Evolutionary conservation across 1,140 invertebrate genomes (phyloP).

Genomic region (Calosoma granatense): DNA sequence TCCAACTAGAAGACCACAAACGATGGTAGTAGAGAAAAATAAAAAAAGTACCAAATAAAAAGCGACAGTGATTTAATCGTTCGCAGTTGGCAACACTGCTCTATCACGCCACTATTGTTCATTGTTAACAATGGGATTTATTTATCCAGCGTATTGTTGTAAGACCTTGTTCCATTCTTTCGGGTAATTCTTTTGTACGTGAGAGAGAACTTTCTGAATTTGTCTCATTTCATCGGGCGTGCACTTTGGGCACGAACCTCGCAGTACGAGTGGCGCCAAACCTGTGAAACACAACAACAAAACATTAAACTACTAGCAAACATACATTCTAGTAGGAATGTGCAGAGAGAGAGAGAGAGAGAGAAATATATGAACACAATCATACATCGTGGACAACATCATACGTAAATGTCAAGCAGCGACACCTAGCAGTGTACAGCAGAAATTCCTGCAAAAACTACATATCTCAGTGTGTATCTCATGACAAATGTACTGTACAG

Average conservation of each 20-base stretch:
- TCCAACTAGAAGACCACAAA: no score
- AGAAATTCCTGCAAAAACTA: no score
- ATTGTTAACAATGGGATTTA: neutral
- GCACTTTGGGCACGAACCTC: conserved; percentile 58
- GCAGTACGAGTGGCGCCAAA: conserved; percentile 54
- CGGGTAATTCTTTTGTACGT: conserved; percentile 57
- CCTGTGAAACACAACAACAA: conserved; percentile 39
- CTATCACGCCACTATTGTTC: neutral
- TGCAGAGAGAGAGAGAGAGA: no score
- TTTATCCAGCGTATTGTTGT: conserved; percentile 46
- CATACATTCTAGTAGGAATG: conserved; percentile 14
- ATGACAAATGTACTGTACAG: no score
- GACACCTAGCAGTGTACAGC: no score
- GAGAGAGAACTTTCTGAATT: conserved; percentile 55
- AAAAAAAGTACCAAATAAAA: neutral
- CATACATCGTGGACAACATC: neutral
- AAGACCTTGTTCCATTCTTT: conserved; percentile 62
- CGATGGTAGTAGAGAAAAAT: neutral
- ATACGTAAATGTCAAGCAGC: neutral
- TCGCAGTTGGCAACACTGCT: neutral
- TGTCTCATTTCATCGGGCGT: conserved; percentile 51
- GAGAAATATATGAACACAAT: conserved; percentile 3
- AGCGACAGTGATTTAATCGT: neutral
- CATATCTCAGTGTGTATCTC: no score
- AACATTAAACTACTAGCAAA: conserved; percentile 13